A percentile compares a stretch with the other conserved stretches of the same genome.
phyloP scores from a whole-genome alignment of 2,888 invertebrate species.

The Synergus japonicus region DNA sequence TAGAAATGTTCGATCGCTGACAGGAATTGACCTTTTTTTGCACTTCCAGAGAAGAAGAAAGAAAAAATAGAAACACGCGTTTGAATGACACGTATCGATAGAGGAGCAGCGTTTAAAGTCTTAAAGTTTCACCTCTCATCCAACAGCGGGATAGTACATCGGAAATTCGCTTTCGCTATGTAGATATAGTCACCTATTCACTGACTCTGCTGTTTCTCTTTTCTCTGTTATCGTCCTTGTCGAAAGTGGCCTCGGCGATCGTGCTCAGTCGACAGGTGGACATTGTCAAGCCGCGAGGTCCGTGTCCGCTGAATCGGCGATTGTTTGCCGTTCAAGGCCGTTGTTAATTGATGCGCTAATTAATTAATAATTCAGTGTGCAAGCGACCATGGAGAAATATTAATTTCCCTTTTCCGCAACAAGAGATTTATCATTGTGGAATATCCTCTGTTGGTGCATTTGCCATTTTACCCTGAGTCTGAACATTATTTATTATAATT shows the following conservation, averaged over 20 bases:
- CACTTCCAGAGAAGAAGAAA: too few relatives aligned
- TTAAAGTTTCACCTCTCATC: conserved; percentile 2
- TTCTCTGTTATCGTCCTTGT: conserved; percentile 56
- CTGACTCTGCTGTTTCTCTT: neutral
- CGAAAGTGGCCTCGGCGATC: conserved; percentile 58
- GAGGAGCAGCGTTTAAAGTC: neutral
- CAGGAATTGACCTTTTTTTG: neutral
- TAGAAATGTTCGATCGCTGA: neutral
- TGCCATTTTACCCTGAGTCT: conserved; percentile 31
- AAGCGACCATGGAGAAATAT: conserved; percentile 19
- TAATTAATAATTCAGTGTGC: conserved; percentile 34
- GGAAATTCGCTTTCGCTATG: conserved; percentile 31
- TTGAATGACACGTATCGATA: conserved; percentile 13
- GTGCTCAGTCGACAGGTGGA: conserved; percentile 60
- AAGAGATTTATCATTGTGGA: conserved; percentile 35
- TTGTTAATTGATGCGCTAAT: conserved; percentile 38
- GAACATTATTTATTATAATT: conserved; percentile 35
- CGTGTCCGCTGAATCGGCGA: conserved; percentile 9
- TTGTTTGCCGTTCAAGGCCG: conserved; percentile 17
- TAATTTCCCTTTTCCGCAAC: conserved; percentile 36
- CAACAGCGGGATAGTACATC: neutral
- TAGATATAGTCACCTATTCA: conserved; percentile 9
- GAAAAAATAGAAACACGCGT: neutral
- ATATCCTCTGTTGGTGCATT: conserved; percentile 23
- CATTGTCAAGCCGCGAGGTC: conserved; percentile 52